A percentile compares a stretch with the other conserved stretches of the same genome.
Evolutionary conservation across 1,140 invertebrate species (phyloP).

Genomic region (Zaprionus camerounensis): DNA sequence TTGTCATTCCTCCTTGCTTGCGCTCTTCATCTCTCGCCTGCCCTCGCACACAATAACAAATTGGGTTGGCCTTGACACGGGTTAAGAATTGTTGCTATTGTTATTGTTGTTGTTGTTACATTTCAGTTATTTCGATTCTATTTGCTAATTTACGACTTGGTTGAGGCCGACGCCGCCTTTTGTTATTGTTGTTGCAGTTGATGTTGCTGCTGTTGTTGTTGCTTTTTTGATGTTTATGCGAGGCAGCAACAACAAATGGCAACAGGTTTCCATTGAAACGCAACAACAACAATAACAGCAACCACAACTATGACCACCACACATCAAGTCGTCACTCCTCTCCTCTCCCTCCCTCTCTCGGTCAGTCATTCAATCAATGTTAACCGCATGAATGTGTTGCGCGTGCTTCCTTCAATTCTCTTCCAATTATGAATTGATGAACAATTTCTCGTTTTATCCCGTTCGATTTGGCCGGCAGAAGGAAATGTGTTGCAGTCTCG

Average conservation of each 20-base stretch:
- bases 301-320: neutral
- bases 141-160: conserved; percentile 61
- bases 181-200: conserved; percentile 14
- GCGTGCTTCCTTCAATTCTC: conserved; percentile 65
- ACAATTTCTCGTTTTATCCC: conserved; percentile 73
- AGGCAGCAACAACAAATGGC: conserved; percentile 49
- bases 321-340: neutral
- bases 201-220: neutral
- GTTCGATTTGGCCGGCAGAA: conserved; percentile 47
- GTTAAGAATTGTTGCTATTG: conserved; percentile 44
- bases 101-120: conserved; percentile 42
- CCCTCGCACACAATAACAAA: conserved; percentile 36
- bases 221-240: conserved; percentile 51
- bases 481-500: conserved; percentile 19
- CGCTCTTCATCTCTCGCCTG: conserved; percentile 6
- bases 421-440: conserved; percentile 58
- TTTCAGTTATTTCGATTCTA: conserved; percentile 47
- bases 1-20: neutral
- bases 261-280: conserved; percentile 63
- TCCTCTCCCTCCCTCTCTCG: neutral
- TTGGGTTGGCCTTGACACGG: conserved; percentile 55
- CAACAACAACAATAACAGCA: conserved; percentile 5
- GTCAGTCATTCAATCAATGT: conserved; percentile 9
- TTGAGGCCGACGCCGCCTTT: conserved; percentile 21
- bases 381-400: conserved; percentile 45